These are phyloP conservation scores for Mixornis gularis DNA, from an alignment of 2,113 vertebrate species.

Conservation along the genomic window DNA sequence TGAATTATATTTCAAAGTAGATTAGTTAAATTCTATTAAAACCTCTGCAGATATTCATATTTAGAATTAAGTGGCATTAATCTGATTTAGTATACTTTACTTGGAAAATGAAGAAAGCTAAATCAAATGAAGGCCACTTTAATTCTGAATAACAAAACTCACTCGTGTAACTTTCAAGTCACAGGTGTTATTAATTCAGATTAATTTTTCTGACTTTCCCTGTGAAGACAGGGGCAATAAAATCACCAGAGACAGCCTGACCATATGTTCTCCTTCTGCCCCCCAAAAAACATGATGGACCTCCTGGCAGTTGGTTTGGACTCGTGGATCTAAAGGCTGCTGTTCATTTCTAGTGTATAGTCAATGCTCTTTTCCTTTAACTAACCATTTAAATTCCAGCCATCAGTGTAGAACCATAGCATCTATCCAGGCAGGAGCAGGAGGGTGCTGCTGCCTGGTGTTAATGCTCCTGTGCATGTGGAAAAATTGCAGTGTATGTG, in stretches of 20 bases:
- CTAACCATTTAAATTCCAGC: neutral
- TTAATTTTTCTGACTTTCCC: neutral
- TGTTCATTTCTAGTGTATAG: neutral
- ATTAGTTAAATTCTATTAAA: conserved; percentile 41
- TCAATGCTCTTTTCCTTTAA: neutral
- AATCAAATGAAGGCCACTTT: conserved; percentile 22
- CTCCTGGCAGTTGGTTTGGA: neutral
- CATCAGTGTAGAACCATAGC: neutral
- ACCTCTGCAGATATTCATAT: conserved; percentile 6
- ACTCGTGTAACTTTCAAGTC: neutral
- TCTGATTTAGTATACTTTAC: conserved; percentile 4
- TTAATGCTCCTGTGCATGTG: neutral
- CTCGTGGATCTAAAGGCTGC: neutral
- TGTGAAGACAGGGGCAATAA: neutral
- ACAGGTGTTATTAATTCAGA: neutral
- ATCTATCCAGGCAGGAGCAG: neutral
- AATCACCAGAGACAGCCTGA: neutral
- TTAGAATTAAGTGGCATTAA: conserved; percentile 33
- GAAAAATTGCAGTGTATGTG: neutral
- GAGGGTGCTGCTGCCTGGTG: neutral
- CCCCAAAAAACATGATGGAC: neutral
- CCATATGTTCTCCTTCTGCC: neutral
- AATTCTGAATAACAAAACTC: neutral
- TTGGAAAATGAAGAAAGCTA: conserved; percentile 5
- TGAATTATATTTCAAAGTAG: conserved; percentile 37